phyloP scores from a whole-genome alignment of 2,797 vertebrate species.

The Rhadinocentrus ornatus region DNA sequence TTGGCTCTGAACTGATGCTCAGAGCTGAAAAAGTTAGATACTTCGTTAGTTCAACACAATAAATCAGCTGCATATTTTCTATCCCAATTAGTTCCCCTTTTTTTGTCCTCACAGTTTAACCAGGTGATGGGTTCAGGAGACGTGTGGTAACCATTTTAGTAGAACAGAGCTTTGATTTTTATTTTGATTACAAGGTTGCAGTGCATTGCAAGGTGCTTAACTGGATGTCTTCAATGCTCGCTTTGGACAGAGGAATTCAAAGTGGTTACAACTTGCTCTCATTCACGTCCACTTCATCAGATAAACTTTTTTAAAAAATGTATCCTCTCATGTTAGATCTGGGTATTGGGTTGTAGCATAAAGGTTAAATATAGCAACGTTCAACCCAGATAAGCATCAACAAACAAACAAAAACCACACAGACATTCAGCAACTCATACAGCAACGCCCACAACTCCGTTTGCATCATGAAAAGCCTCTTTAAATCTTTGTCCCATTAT shows the following conservation, averaged over 20 bases:
- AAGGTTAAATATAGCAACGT: constrained; percentile 59
- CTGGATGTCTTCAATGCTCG: constrained; percentile 61
- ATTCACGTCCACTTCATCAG: constrained; percentile 36
- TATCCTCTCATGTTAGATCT: constrained; percentile 44
- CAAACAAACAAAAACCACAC: constrained; percentile 64
- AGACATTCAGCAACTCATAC: constrained; percentile 76
- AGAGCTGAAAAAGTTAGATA: constrained; percentile 60
- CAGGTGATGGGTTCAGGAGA: constrained; percentile 54
- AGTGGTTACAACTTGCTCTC: constrained; percentile 47
- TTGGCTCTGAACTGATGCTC: constrained; percentile 66
- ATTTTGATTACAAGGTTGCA: constrained; percentile 69
- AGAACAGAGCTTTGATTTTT: constrained; percentile 64
- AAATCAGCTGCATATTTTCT: constrained; percentile 70
- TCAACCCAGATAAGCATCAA: constrained; percentile 67
- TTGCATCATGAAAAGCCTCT: constrained; percentile 74
- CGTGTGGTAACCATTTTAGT: constrained; percentile 44
- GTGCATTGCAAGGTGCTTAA: constrained; percentile 74
- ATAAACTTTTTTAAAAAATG: constrained; percentile 9
- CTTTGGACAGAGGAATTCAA: constrained; percentile 59
- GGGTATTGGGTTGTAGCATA: constrained; percentile 40
- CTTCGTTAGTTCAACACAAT: constrained; percentile 56
- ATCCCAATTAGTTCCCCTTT: constrained; percentile 54
- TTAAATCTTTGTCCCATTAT: constrained; percentile 74
- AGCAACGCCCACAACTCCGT: constrained; percentile 50
- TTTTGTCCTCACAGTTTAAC: constrained; percentile 51